These are phyloP conservation scores for Mesocentrotus franciscanus DNA, from an alignment of 53 echinoderm and acorn worm species.

Conservation along the genomic window DNA sequence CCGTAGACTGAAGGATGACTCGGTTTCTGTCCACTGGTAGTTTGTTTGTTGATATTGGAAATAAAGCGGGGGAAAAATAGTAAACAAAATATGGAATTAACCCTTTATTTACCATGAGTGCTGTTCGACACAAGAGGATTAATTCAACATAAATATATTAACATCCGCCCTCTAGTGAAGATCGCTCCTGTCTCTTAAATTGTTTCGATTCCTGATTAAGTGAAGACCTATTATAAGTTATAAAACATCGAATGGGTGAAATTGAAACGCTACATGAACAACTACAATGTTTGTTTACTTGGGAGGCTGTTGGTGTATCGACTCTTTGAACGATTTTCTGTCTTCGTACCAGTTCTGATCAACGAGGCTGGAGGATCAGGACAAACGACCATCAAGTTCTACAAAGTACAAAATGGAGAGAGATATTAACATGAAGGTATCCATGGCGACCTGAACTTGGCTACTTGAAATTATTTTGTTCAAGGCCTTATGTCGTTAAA, in stretches of 20 bases:
- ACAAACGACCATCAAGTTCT: constrained; percentile 41
- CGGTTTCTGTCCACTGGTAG: constrained; percentile 30
- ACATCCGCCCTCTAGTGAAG: too few relatives aligned
- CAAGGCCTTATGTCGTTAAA: not conserved
- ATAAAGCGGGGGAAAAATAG: not conserved
- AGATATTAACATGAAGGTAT: not conserved
- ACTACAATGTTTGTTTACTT: not conserved
- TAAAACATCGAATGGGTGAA: too few relatives aligned
- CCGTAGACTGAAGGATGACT: not conserved
- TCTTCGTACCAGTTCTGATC: not conserved
- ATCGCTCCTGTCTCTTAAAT: too few relatives aligned
- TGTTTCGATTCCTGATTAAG: too few relatives aligned
- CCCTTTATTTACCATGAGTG: too few relatives aligned
- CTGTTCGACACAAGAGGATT: too few relatives aligned
- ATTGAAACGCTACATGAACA: too few relatives aligned
- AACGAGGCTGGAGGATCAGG: not conserved
- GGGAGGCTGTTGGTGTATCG: constrained; percentile 45
- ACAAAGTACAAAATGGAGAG: not conserved
- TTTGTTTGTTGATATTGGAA: not conserved
- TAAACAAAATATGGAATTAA: not conserved
- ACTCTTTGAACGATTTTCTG: constrained; percentile 42
- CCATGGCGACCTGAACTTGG: too few relatives aligned
- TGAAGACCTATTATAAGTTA: too few relatives aligned
- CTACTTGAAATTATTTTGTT: too few relatives aligned
- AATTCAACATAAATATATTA: too few relatives aligned